Evolutionary conservation across 1,140 invertebrate genomes (phyloP), one percentile per base, ranked within the genome.

Genomic region (Tetramorium alpestre): DNA sequence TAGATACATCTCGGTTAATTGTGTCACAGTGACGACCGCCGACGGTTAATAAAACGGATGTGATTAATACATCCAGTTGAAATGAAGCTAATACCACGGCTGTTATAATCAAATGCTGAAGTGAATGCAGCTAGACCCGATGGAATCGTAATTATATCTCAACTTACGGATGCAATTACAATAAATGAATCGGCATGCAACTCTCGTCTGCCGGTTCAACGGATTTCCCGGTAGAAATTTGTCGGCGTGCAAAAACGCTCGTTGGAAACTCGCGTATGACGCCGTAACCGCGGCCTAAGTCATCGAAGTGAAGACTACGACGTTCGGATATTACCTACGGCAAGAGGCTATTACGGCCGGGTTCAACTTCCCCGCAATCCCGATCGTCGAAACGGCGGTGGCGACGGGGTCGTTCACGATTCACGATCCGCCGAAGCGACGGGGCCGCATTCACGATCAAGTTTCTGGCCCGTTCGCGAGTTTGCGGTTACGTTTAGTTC

Each of bases 391-490:
- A 69, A 81, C 64, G 65, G 8, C 41, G 41, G 5, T 33, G 58
- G 47, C 38, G 41, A 38, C 28, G 58, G 6, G 62, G 1, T 78
- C 58, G 84, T 51, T 78, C 25, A 49, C 62, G 62, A 78, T 86
- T 56, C 44, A 78, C 72, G 67, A 82, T 75, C 62, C 77, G 64
- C 22, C 25, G 25, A 47, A 49, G 28, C 11, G 2, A 33, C 41
- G 49, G 0, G 22, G n/a, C 58, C 47, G 62, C 22, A 67, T 85
- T 25, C 56, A 67, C 78, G 67, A 87, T 69, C 75, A 44, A 58
- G 84, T 69, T 85, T 85, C 86, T 41, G 44, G 44, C 16, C 47
- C 58, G 80, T 77, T 87, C 86, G 81, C 86, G 80, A 77, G 69
- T 67, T 88, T 75, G 60, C 62, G 70, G 80, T 85, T 77, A 87